Percentiles rank a stretch among this genome's conserved stretches.
These are phyloP conservation scores for Holothuria glaberrima DNA, from an alignment of 35 echinoderm and acorn worm genomes.

Conservation along the genomic window DNA sequence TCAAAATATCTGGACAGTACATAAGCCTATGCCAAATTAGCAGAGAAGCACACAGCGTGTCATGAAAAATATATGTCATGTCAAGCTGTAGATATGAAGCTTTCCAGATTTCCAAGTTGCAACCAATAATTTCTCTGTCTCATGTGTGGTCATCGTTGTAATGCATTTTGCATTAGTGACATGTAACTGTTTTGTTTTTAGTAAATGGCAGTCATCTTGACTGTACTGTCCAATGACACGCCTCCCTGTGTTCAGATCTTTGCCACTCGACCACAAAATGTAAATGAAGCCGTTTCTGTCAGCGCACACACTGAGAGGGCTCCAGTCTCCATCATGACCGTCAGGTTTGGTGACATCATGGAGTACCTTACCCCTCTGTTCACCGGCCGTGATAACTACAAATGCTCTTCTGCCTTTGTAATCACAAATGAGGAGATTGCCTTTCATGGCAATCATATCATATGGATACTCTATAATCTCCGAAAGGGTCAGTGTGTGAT, in stretches of 20 bases:
- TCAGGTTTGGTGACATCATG: not conserved
- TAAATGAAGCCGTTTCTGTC: constrained; percentile 2
- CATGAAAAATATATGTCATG: no score
- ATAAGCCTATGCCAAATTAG: no score
- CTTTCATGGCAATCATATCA: no score
- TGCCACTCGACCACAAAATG: not conserved
- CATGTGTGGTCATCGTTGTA: not conserved
- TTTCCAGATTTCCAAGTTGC: not conserved
- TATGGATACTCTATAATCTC: no score
- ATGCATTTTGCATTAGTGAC: not conserved
- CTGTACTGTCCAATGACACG: not conserved
- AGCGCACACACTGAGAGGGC: not conserved
- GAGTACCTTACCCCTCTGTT: not conserved
- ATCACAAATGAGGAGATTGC: not conserved
- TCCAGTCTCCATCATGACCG: not conserved
- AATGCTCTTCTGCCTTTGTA: not conserved
- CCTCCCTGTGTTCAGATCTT: not conserved
- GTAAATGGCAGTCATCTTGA: not conserved
- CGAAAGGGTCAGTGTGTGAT: no score
- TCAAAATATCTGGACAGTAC: no score
- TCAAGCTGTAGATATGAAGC: not conserved
- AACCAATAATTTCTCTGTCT: not conserved
- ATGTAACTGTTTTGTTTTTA: not conserved
- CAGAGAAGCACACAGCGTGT: no score
- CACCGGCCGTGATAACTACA: not conserved